A percentile compares a stretch with the other conserved stretches of the same genome.
phyloP scores from a whole-genome alignment of 2,797 vertebrate genomes.

The Coilia nasus region DNA sequence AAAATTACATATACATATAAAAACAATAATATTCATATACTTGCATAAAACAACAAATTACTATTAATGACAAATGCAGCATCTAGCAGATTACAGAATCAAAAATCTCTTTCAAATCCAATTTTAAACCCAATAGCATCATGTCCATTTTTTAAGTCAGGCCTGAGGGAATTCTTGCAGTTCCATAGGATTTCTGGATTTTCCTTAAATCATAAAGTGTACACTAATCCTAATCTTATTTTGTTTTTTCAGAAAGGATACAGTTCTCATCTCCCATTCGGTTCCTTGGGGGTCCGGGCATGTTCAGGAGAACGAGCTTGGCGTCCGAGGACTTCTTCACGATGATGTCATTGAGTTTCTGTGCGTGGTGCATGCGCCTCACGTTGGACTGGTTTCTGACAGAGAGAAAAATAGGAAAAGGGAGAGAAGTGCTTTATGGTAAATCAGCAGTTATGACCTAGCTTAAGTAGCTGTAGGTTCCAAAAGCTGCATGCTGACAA shows the following conservation, averaged over 20 bases:
- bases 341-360: constrained; percentile 94
- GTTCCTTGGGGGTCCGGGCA: constrained; percentile 96
- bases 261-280: constrained; percentile 94
- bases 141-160: neutral
- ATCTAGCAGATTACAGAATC: neutral
- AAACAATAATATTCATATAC: too few species aligned
- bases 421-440: neutral
- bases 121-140: neutral
- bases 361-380: constrained; percentile 94
- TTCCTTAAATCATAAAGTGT: neutral
- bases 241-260: constrained; percentile 78
- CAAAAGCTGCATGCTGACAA: neutral
- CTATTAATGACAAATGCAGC: neutral
- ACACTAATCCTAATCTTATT: constrained; percentile 15
- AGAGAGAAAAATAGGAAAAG: neutral
- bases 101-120: constrained; percentile 1
- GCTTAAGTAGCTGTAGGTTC: neutral
- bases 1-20: neutral
- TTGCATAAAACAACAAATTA: neutral
- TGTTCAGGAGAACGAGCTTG: constrained; percentile 94
- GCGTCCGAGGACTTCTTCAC: constrained; percentile 92
- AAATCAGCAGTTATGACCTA: neutral
- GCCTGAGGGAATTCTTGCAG: neutral
- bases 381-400: constrained; percentile 91
- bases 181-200: neutral